Evolutionary conservation across 2,113 vertebrate species (phyloP).

Genomic region (Notechis scutatus): DNA sequence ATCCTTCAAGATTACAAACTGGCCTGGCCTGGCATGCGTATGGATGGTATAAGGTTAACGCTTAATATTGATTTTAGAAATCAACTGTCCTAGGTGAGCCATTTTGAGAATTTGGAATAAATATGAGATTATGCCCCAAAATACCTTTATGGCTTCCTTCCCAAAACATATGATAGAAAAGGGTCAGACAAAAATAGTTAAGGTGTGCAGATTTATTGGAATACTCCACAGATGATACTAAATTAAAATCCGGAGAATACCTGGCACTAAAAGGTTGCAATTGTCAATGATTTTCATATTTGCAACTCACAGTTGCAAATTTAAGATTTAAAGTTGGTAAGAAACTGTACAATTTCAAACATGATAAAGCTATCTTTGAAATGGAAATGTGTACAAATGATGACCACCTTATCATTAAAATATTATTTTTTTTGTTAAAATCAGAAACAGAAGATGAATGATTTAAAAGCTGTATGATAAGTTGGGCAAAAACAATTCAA

Average conservation of each 20-base stretch:
- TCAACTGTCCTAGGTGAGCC: not conserved
- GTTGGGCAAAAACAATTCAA: not conserved
- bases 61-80: not conserved
- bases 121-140: not conserved
- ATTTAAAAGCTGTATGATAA: not conserved
- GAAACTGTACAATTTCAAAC: not conserved
- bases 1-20: not conserved
- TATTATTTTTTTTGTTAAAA: not conserved
- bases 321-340: not conserved
- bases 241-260: not conserved
- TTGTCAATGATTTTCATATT: not conserved
- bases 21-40: not conserved
- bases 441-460: not conserved
- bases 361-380: not conserved
- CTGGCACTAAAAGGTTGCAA: not conserved
- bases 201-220: not conserved
- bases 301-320: not conserved
- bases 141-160: not conserved
- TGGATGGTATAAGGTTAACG: not conserved
- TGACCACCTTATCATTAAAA: not conserved
- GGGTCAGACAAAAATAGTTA: not conserved
- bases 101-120: not conserved
- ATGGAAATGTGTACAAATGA: not conserved
- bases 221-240: not conserved
- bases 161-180: not conserved